Percentiles rank a stretch among this genome's conserved stretches.
Evolutionary conservation across 2,888 invertebrate genomes (phyloP).

Genomic region (Cephus pygmeus): DNA sequence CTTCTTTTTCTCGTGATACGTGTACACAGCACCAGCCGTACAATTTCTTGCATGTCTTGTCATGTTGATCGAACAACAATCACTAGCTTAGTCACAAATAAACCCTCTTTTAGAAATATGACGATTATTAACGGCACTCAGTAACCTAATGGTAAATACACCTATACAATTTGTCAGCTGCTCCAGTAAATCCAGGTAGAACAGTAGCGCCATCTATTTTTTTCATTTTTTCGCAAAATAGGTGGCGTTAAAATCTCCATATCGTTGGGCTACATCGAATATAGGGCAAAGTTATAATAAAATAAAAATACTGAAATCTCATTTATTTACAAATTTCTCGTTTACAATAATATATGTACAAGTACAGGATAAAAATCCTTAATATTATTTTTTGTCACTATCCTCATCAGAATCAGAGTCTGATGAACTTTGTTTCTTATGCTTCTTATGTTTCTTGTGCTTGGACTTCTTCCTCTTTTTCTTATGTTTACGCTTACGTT

Average conservation of each 20-base stretch:
- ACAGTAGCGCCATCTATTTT: background rate
- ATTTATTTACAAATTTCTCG: background rate
- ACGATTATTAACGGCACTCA: background rate
- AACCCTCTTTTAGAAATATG: background rate
- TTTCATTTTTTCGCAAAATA: background rate
- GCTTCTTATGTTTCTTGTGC: slow-evolving; percentile 63
- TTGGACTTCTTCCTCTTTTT: slow-evolving; percentile 49
- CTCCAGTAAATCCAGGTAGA: background rate
- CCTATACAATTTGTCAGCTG: background rate
- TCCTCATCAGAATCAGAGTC: slow-evolving; percentile 19
- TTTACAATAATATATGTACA: background rate
- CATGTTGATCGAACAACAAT: slow-evolving; percentile 69
- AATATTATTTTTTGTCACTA: background rate
- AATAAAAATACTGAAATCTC: background rate
- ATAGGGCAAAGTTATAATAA: background rate
- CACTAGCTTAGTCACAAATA: background rate
- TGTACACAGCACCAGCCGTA: slow-evolving; percentile 98
- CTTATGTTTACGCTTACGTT: slow-evolving; percentile 44
- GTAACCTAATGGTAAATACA: background rate
- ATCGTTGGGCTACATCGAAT: background rate
- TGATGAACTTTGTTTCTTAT: slow-evolving; percentile 48
- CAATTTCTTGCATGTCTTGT: slow-evolving; percentile 98
- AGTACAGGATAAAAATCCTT: background rate
- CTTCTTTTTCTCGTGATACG: slow-evolving; percentile 97
- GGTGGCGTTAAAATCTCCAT: background rate